A percentile compares a stretch with the other conserved stretches of the same genome.
Conservation (phyloP, 1,140 invertebrate species). For the Drosophila albomicans region DNA sequence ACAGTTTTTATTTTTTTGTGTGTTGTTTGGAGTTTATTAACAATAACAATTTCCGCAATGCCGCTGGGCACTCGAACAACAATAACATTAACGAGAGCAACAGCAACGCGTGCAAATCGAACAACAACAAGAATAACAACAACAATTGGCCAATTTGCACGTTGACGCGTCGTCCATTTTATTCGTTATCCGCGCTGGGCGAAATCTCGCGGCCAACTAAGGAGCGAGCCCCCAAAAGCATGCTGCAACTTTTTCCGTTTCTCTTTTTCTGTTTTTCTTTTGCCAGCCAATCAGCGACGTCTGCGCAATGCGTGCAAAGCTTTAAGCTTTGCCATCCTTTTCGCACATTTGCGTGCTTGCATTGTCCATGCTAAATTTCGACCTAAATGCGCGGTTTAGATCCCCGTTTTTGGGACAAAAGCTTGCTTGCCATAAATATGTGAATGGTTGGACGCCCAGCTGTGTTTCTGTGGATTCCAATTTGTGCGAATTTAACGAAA, state of each 20-base stretch:
- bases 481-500: constrained; percentile 9
- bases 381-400: constrained; percentile 17
- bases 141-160: neutral
- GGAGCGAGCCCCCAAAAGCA: constrained; percentile 32
- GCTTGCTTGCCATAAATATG: constrained; percentile 20
- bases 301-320: constrained; percentile 16
- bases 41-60: constrained; percentile 36
- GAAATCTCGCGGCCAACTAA: constrained; percentile 69
- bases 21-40: constrained; percentile 9
- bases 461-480: constrained; percentile 6
- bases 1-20: neutral
- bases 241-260: constrained; percentile 26
- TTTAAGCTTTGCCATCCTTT: neutral
- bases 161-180: constrained; percentile 37
- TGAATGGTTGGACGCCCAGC: neutral
- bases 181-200: constrained; percentile 46
- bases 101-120: constrained; percentile 15
- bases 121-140: constrained; percentile 3
- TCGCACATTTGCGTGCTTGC: neutral
- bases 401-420: constrained; percentile 27
- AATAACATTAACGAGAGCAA: constrained; percentile 36
- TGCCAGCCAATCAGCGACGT: constrained; percentile 6
- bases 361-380: constrained; percentile 16
- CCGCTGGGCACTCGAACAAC: constrained; percentile 16
- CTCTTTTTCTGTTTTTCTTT: constrained; percentile 19